Percentiles rank a stretch among this genome's conserved stretches.
Conservation (phyloP, 2,113 vertebrate genomes). For the Oryzias melastigma region DNA sequence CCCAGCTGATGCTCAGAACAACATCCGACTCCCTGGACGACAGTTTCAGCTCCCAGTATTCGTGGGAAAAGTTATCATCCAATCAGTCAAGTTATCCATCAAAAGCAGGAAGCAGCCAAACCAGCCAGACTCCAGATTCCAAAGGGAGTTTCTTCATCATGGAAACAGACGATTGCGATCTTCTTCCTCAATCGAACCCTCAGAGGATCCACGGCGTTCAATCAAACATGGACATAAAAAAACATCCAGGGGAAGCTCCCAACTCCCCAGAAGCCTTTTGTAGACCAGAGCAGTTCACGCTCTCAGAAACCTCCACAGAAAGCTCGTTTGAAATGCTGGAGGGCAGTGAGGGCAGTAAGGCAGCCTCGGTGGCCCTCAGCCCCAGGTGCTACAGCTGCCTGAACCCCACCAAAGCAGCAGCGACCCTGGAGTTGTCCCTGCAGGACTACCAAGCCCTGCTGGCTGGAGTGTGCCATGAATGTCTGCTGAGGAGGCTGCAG, state of each 20-base stretch:
- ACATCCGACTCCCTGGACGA: slow-evolving; percentile 48
- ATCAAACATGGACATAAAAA: neutral
- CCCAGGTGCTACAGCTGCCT: slow-evolving; percentile 56
- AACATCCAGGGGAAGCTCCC: slow-evolving; percentile 8
- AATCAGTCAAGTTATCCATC: slow-evolving; percentile 10
- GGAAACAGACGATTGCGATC: slow-evolving; percentile 32
- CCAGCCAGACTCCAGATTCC: slow-evolving; percentile 16
- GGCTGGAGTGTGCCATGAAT: slow-evolving; percentile 82
- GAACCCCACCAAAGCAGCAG: slow-evolving; percentile 10
- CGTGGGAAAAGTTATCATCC: slow-evolving; percentile 72
- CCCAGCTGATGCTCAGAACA: slow-evolving; percentile 35
- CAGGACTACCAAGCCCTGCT: slow-evolving; percentile 82
- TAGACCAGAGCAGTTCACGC: slow-evolving; percentile 14
- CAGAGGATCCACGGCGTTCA: slow-evolving; percentile 2
- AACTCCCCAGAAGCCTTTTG: slow-evolving; percentile 1
- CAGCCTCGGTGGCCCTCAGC: slow-evolving; percentile 11
- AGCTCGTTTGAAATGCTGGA: slow-evolving; percentile 60
- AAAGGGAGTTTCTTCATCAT: slow-evolving; percentile 43
- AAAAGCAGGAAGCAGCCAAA: slow-evolving; percentile 18
- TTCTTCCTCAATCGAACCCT: neutral
- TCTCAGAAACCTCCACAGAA: slow-evolving; percentile 42
- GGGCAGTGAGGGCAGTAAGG: neutral
- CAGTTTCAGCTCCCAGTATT: slow-evolving; percentile 70
- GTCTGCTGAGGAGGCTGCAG: slow-evolving; percentile 81
- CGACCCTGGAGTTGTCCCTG: slow-evolving; percentile 64